Base-by-base conservation (phyloP, 2,797 vertebrate genomes). In the Glyptemys insculpta region DNA sequence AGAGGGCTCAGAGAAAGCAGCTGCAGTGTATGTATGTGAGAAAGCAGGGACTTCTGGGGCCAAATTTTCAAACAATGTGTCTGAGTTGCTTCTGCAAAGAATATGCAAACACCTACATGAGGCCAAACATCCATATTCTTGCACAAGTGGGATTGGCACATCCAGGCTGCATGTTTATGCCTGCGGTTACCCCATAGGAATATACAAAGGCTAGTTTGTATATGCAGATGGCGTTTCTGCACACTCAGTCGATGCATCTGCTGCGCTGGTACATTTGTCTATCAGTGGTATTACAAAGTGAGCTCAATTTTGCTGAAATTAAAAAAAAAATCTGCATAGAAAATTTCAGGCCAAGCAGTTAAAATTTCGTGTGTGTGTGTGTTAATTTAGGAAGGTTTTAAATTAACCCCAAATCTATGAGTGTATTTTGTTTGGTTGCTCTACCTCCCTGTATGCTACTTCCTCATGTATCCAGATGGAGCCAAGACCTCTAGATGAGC, bases 391-490 rank as follows among this genome's bases (percentile, higher is more conserved):
- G 6, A 7, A 89, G 85, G 6, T 11, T 11, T 83, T 92, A 93
- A 0, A 11, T 92, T 76, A 74, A 0, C 0, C 53, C 12, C 27
- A 92, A 78, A 31, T 44, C 59, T 6, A 2, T 86, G 87, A 91
- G 41, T 3, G 4, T 5, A 62, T 62, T 62, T 84, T 83, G 1
- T 93, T 76, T 81, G 59, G 21, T 12, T 65, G 44, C 25, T 31
- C 1, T 84, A 31, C 23, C 53, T 41, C 5, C 68, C 16, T 6
- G 1, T 0, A 1, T 87, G 12, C 29, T 7, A 47, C 1, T 31
- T 81, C 79, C 50, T 53, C 79, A n/a, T 59, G 74, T n/a, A 86
- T 29, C 50, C 50, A 31, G 5, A 0, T 6, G 57, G 81, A 37
- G 79, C 18, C 31, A 19, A 37, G 19, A 12, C n/a, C 37, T 9